These are phyloP conservation scores for Trachelus stipa DNA, from an alignment of 2,888 invertebrate species.

Conservation along the genomic window DNA sequence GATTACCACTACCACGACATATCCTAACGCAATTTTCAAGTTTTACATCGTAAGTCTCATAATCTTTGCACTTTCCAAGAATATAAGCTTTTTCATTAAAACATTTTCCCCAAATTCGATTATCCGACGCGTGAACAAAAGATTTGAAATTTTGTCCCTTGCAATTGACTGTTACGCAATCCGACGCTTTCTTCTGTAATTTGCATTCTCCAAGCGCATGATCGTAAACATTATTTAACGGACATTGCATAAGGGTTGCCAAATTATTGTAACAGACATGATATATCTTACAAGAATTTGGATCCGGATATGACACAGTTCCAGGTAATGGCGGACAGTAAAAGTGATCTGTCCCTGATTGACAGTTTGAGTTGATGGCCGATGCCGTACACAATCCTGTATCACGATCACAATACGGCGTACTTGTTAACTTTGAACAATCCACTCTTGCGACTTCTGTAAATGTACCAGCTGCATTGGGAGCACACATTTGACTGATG, in stretches of 20 bases:
- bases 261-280: conserved; percentile 20
- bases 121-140: conserved; percentile 27
- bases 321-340: conserved; percentile 26
- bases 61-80: conserved; percentile 25
- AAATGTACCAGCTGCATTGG: neutral
- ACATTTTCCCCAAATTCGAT: conserved; percentile 28
- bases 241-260: conserved; percentile 22
- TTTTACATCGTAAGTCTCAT: conserved; percentile 23
- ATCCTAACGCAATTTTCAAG: conserved; percentile 16
- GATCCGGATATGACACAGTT: conserved; percentile 23
- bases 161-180: conserved; percentile 23
- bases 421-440: conserved; percentile 12
- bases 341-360: neutral
- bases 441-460: conserved; percentile 5
- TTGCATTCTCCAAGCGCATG: conserved; percentile 11
- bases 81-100: conserved; percentile 12
- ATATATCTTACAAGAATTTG: conserved; percentile 20
- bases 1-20: conserved; percentile 22
- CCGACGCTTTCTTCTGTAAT: neutral
- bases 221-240: conserved; percentile 29
- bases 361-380: neutral
- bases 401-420: conserved; percentile 16
- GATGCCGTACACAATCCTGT: conserved; percentile 13
- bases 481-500: conserved; percentile 8
- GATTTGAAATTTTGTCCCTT: conserved; percentile 8